Evolutionary conservation across 1,140 invertebrate genomes (phyloP), one percentile per base, ranked within the genome.

Genomic region (Batillaria attramentaria): DNA sequence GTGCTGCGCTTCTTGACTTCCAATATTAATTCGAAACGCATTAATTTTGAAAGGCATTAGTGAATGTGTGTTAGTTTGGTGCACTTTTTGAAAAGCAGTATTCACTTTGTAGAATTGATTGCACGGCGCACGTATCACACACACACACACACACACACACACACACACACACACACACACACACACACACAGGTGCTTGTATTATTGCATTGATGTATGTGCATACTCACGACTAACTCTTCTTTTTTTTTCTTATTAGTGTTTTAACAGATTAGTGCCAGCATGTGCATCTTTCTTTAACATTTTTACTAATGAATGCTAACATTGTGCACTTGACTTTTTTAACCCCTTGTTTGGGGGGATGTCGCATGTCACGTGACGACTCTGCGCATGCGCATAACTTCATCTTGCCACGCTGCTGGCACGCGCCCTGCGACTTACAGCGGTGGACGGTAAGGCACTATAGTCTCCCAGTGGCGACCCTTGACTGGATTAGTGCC

Each of bases 361-460:
- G 57, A 31, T 31, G 33, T 62, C 57, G 33, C 43, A 72, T 68
- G 35, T 78, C 28, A 43, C 37, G 37, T 74, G 72, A 46, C 37
- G 43, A 62, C 65, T 60, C n/a, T 72, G 79, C 68, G 69, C 69
- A 41, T 74, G 73, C 70, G 73, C 57, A 33, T 42, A 57, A 31
- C 75, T 33, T 28, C 39, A 3, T 37, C 41, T 66, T 16, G 33
- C 37, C 39, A n/a, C 37, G 54, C 41, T 50, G 46, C 37, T 77
- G 72, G n/a, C 46, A 31, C 57, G 57, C 57, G 57, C 57, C 57
- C 33, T 24, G n/a, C 33, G 57, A 37, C 60, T n/a, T n/a, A n/a
- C 73, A 80, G 68, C 54, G 70, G 60, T 76, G 57, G 46, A 69
- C 39, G 72, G 73, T 74, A 80, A 70, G 68, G 39, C 31, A 28